Evolutionary conservation across 2,113 vertebrate genomes (phyloP).

Genomic region (Dromiciops gliroides): DNA sequence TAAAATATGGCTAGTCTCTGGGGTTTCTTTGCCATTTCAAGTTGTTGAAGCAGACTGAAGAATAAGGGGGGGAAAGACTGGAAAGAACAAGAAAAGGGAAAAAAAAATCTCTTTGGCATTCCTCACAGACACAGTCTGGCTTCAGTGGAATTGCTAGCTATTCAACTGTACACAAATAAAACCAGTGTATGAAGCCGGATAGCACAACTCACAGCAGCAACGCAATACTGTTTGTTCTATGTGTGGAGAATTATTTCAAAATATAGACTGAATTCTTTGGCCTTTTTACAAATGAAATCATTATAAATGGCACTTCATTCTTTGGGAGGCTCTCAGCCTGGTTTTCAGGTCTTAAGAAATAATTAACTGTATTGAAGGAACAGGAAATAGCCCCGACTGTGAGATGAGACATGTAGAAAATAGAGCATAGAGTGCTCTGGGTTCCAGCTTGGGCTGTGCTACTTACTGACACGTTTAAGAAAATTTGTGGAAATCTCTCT

Average conservation of each 20-base stretch:
- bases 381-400: conserved; percentile 37
- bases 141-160: conserved; percentile 27
- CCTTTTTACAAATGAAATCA: not conserved
- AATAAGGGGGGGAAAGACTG: not conserved
- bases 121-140: not conserved
- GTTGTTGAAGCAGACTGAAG: conserved; percentile 7
- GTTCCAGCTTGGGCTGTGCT: conserved; percentile 7
- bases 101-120: not conserved
- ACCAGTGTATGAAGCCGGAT: not conserved
- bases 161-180: not conserved
- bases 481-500: not conserved
- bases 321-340: conserved; percentile 19
- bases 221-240: conserved; percentile 8
- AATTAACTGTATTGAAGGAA: conserved; percentile 44
- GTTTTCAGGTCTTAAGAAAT: conserved; percentile 26
- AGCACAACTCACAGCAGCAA: not conserved
- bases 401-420: conserved; percentile 6
- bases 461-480: not conserved
- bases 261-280: not conserved
- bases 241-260: not conserved
- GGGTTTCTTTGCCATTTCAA: conserved; percentile 26
- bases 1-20: conserved; percentile 24
- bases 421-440: not conserved
- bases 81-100: conserved; percentile 14
- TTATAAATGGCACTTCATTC: conserved; percentile 40